Evolutionary conservation across 2,113 vertebrate species (phyloP).

Genomic region (Ahaetulla prasina): DNA sequence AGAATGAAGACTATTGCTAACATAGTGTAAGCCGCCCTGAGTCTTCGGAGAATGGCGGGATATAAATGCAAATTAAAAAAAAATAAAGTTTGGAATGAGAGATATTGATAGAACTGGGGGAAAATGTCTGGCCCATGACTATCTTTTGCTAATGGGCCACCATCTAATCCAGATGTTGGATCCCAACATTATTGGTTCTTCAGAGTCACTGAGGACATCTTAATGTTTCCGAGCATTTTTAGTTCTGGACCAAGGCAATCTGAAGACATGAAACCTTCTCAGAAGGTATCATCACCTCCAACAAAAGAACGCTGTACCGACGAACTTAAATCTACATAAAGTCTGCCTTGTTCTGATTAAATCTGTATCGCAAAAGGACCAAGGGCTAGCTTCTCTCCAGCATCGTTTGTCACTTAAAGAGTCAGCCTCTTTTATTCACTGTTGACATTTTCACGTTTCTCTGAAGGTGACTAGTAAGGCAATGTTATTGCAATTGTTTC

Average conservation of each 20-base stretch:
- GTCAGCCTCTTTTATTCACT: not conserved
- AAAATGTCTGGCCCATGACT: not conserved
- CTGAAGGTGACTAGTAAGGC: not conserved
- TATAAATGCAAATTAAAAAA: too few species aligned
- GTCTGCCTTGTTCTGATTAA: not conserved
- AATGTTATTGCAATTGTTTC: not conserved
- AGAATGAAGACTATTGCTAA: too few species aligned
- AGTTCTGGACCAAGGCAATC: not conserved
- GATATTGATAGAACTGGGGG: not conserved
- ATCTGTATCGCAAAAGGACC: not conserved
- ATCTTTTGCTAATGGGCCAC: not conserved
- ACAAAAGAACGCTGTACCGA: not conserved
- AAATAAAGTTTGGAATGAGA: not conserved
- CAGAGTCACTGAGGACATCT: not conserved
- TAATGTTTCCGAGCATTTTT: not conserved
- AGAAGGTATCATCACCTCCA: not conserved
- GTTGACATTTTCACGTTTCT: conserved; percentile 10
- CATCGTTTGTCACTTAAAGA: conserved; percentile 1
- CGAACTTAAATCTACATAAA: not conserved
- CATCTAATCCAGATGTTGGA: not conserved
- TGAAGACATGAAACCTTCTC: not conserved
- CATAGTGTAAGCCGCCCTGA: too few species aligned
- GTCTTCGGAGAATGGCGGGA: too few species aligned
- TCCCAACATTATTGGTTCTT: not conserved
- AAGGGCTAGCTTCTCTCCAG: not conserved